Conservation (phyloP, 2,797 vertebrate genomes). For the Acanthurus leucopareius region DNA sequence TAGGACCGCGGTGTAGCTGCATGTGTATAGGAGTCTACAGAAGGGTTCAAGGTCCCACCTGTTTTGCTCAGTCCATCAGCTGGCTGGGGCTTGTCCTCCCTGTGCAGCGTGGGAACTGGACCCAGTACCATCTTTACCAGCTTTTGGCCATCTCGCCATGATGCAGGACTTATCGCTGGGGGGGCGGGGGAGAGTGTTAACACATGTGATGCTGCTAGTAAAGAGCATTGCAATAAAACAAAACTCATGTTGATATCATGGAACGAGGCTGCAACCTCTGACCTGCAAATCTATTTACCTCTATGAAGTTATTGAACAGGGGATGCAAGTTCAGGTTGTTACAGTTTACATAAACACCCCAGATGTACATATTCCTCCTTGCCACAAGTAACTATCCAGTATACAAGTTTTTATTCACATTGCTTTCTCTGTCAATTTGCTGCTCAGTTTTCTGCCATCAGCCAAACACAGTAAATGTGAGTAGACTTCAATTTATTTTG, state of each 20-base stretch:
- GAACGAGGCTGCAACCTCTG: constrained; percentile 2
- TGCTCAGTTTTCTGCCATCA: background rate
- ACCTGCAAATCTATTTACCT: no score
- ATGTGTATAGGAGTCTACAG: constrained; percentile 22
- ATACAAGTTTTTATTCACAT: background rate
- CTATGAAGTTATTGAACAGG: background rate
- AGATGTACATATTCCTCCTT: background rate
- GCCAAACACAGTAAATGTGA: background rate
- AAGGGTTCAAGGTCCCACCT: constrained; percentile 78
- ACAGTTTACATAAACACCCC: background rate
- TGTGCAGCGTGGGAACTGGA: constrained; percentile 85
- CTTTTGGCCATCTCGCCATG: constrained; percentile 97
- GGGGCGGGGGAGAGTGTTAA: no score
- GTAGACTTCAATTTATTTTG: background rate
- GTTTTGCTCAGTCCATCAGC: constrained; percentile 81
- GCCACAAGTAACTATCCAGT: background rate
- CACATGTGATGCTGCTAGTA: constrained; percentile 1
- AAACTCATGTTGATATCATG: background rate
- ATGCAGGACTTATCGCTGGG: constrained; percentile 89
- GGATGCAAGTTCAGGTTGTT: background rate
- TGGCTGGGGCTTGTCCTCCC: constrained; percentile 79
- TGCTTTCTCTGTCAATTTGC: background rate
- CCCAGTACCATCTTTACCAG: constrained; percentile 94
- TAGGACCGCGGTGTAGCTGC: background rate
- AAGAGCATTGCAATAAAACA: constrained; percentile 7